Conservation (phyloP, 2,888 invertebrate species). For the Imbricaverruca yamaguchii region DNA sequence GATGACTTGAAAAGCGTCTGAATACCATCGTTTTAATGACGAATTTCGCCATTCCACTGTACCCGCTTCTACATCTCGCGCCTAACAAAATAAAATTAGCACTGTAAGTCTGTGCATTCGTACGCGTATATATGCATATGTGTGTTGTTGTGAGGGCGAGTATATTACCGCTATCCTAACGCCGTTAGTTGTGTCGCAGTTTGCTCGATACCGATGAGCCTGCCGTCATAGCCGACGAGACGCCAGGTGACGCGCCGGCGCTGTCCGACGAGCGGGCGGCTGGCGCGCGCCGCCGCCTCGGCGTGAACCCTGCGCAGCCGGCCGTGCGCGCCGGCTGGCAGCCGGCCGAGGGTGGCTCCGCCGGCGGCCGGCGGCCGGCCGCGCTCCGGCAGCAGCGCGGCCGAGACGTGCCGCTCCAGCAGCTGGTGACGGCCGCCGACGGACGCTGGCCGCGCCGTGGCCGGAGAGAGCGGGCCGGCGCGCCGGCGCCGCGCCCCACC, state of each 20-base stretch:
- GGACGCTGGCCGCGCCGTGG: neutral
- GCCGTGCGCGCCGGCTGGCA: neutral
- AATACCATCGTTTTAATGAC: too few relatives aligned
- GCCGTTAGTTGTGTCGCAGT: neutral
- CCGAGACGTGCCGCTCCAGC: neutral
- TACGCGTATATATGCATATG: neutral
- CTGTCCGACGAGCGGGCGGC: neutral
- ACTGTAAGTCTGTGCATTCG: neutral
- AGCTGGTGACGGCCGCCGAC: neutral
- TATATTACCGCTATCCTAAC: neutral
- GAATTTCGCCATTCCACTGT: too few relatives aligned
- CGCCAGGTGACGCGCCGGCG: neutral
- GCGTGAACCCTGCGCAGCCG: neutral
- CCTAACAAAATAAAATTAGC: too few relatives aligned
- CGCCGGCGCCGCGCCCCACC: neutral
- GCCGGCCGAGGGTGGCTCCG: neutral
- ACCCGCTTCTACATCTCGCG: too few relatives aligned
- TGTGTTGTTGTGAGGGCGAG: neutral
- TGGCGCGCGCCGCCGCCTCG: neutral
- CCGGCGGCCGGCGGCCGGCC: neutral
- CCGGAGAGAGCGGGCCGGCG: neutral
- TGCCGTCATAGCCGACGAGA: neutral
- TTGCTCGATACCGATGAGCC: neutral
- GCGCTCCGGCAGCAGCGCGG: neutral
- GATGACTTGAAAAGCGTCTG: too few relatives aligned